Evolutionary conservation across 2,797 vertebrate genomes (phyloP).

Genomic region (Psittacula echo): DNA sequence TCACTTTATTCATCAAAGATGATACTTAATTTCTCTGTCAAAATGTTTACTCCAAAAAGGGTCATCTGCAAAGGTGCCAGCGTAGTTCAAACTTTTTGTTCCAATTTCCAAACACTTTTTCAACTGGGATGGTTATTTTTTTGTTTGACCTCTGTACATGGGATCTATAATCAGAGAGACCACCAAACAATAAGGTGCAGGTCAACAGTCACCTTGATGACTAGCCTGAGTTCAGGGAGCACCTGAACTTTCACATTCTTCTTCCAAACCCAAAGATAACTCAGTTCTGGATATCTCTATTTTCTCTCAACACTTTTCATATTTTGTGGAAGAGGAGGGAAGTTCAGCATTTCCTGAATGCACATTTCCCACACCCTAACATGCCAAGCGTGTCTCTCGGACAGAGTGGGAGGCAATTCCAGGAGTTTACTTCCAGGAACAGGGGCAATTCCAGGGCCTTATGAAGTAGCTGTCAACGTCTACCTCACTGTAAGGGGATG

Average conservation of each 20-base stretch:
- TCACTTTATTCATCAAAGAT: neutral
- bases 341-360: neutral
- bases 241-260: neutral
- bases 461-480: accelerated
- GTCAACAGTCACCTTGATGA: neutral
- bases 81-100: neutral
- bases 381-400: neutral
- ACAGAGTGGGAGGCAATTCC: neutral
- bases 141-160: neutral
- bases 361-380: neutral
- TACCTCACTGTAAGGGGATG: neutral
- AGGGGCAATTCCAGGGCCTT: neutral
- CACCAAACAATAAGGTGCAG: neutral
- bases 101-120: neutral
- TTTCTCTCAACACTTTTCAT: neutral
- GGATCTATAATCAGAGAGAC: neutral
- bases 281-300: neutral
- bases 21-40: neutral
- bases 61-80: neutral
- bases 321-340: neutral
- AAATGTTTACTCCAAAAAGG: neutral
- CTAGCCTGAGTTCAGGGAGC: neutral
- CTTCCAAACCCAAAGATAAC: neutral
- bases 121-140: neutral
- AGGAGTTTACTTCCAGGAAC: neutral